These are phyloP conservation scores for Saxidomus purpurata DNA, from an alignment of 1,140 invertebrate genomes.

Conservation along the genomic window DNA sequence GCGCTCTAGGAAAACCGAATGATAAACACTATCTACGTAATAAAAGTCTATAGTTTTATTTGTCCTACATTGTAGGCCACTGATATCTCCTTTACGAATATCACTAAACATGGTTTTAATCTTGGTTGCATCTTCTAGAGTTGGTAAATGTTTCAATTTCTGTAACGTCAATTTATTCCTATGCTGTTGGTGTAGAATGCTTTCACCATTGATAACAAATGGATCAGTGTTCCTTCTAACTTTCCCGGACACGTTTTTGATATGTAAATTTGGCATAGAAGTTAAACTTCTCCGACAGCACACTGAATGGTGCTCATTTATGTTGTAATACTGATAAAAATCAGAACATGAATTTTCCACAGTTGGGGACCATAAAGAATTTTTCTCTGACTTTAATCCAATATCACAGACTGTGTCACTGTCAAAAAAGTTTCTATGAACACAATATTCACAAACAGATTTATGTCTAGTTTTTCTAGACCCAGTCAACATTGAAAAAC, in stretches of 20 bases:
- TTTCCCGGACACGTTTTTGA: constrained; percentile 33
- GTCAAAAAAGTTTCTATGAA: constrained; percentile 23
- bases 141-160: constrained; percentile 56
- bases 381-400: constrained; percentile 14
- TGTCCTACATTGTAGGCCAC: constrained; percentile 88
- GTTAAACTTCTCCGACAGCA: constrained; percentile 64
- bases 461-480: not conserved
- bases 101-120: constrained; percentile 41
- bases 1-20: constrained; percentile 91
- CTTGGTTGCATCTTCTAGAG: constrained; percentile 33
- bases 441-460: constrained; percentile 72
- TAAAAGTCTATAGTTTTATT: constrained; percentile 91
- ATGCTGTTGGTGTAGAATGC: constrained; percentile 42
- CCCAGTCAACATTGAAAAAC: constrained; percentile 57
- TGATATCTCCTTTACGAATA: constrained; percentile 71
- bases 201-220: constrained; percentile 65
- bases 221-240: constrained; percentile 49
- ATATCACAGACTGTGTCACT: constrained; percentile 58
- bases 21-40: constrained; percentile 91
- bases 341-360: constrained; percentile 65
- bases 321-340: constrained; percentile 71
- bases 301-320: constrained; percentile 67
- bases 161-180: constrained; percentile 67
- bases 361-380: not conserved
- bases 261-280: constrained; percentile 9